Percentiles rank a stretch among this genome's conserved stretches.
phyloP scores from a whole-genome alignment of 2,113 vertebrate genomes.

The Proteles cristata region DNA sequence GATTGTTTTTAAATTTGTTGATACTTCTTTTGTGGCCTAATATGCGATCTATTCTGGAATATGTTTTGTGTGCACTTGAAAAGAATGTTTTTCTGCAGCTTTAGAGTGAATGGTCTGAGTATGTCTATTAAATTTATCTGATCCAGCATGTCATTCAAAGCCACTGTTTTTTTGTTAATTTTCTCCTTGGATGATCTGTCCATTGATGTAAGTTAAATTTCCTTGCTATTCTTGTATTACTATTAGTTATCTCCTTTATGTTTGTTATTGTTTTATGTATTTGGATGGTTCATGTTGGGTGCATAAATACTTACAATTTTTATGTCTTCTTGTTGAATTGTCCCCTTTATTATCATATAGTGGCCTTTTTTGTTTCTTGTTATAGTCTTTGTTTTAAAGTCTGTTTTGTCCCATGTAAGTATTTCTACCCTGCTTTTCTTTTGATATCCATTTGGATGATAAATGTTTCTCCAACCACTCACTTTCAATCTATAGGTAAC shows the following conservation, averaged over 20 bases:
- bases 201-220: neutral
- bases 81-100: neutral
- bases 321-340: neutral
- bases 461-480: neutral
- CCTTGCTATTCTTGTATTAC: neutral
- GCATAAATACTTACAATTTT: neutral
- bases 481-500: neutral
- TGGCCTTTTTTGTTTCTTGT: neutral
- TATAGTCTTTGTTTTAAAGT: neutral
- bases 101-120: neutral
- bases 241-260: neutral
- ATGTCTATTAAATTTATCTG: neutral
- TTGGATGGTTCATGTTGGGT: neutral
- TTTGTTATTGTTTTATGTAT: neutral
- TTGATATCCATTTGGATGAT: neutral
- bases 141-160: neutral
- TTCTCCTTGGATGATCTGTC: neutral
- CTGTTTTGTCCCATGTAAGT: neutral
- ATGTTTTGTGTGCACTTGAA: neutral
- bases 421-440: neutral
- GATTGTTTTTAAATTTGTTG: neutral
- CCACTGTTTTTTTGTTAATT: neutral
- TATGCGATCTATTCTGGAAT: neutral
- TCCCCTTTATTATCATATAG: neutral
- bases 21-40: neutral